A percentile compares a stretch with the other conserved stretches of the same genome.
Evolutionary conservation across 2,888 invertebrate genomes (phyloP).

Genomic region (Stenodema calcarata): DNA sequence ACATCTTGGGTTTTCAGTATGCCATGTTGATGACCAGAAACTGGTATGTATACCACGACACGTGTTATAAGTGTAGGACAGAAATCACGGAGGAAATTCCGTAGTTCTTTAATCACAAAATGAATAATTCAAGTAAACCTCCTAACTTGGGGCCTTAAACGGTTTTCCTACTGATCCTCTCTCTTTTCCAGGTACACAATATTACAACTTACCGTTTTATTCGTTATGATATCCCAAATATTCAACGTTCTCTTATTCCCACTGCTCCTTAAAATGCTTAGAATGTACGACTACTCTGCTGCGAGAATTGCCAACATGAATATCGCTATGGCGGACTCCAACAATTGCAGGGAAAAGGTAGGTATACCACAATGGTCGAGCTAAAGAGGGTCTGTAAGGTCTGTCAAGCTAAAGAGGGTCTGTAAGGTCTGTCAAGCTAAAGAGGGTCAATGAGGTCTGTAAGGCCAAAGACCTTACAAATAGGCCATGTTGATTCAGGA

Average conservation of each 20-base stretch:
- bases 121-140: no score
- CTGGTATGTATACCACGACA: background rate
- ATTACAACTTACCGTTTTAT: background rate
- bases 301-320: slow-evolving; percentile 34
- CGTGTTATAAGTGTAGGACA: no score
- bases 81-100: no score
- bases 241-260: slow-evolving; percentile 35
- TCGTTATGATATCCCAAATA: slow-evolving; percentile 2
- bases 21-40: background rate
- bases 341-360: slow-evolving; percentile 38
- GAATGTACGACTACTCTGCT: slow-evolving; percentile 28
- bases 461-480: no score
- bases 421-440: background rate
- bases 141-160: no score
- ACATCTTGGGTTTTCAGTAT: slow-evolving; percentile 21
- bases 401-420: no score
- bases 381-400: background rate
- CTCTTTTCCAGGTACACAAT: background rate
- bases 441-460: background rate
- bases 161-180: background rate
- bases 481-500: no score
- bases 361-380: background rate
- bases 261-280: background rate
- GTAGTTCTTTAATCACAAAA: no score
- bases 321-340: slow-evolving; percentile 27